Base-by-base conservation (phyloP, 2,113 vertebrate genomes). In the Petroica traversi region DNA sequence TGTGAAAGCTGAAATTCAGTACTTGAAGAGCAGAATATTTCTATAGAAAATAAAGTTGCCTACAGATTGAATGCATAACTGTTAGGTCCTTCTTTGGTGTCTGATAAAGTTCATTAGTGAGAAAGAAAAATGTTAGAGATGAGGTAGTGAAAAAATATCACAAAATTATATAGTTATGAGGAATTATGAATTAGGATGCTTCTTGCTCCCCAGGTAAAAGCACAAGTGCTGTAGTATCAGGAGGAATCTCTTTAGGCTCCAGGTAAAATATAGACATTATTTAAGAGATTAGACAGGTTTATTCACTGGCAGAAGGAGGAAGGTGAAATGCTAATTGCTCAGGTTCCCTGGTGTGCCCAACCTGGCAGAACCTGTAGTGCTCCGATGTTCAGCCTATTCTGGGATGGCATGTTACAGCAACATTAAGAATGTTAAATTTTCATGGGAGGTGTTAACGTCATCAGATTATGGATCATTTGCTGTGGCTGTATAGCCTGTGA, bases 291-390 rank as follows among this genome's bases (percentile, higher is more conserved):
- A 88, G 86, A 16, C 46, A 43, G 33, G 61, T 92, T 85, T 91
- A 51, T 58, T 79, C 36, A 20, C 33, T 92, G 61, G 72, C 72
- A 74, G 84, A 51, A 81, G n/a, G 46, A 41, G 33, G 77, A 48
- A 88, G 90, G 85, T 75, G 75, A 89, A 64, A 87, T 85, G 67
- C 74, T 90, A 59, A 88, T 91, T 85, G 64, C 40, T 88, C 19
- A 34, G 14, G 34, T 88, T 88, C 75, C 83, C 68, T 68, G 64
- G 31, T 75, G 83, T 89, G 84, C 63, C 77, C 54, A 66, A 54
- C 71, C 87, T 95, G 80, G 76, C 52, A 51, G 73, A 78, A 86
- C 77, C 84, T 93, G 59, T 33, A 3, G 20, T 77, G 38, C 76
- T 77, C 73, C 0, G 1, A 6, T 33, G 28, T 54, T 63, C 64